phyloP scores from a whole-genome alignment of 1,140 invertebrate genomes.

The Sitophilus oryzae region DNA sequence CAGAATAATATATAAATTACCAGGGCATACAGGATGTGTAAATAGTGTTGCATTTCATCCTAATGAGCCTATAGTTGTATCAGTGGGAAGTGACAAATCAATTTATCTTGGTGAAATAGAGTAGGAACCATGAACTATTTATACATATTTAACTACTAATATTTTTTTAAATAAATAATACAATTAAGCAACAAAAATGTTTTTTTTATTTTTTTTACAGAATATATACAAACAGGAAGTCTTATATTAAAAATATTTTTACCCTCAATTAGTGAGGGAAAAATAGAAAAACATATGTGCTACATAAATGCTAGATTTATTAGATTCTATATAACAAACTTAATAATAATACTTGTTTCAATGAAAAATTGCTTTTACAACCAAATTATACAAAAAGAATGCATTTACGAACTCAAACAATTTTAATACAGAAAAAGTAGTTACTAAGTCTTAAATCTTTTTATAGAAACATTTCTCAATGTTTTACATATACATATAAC shows the following conservation, averaged over 20 bases:
- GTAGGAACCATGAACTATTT: conserved; percentile 15
- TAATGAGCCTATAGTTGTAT: conserved; percentile 88
- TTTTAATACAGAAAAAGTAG: too few relatives aligned
- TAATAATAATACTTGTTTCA: too few relatives aligned
- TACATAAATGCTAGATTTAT: conserved; percentile 19
- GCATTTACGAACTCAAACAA: too few relatives aligned
- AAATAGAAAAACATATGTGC: conserved; percentile 3
- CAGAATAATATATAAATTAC: conserved; percentile 91
- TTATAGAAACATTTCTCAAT: too few relatives aligned
- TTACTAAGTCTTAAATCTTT: too few relatives aligned
- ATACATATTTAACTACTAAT: too few relatives aligned
- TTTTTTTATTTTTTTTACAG: conserved; percentile 8
- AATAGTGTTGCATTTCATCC: conserved; percentile 97
- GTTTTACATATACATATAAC: too few relatives aligned
- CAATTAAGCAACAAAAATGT: conserved; percentile 14
- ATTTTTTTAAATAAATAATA: neutral
- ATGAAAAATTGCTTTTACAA: neutral
- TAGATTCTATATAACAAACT: conserved; percentile 3
- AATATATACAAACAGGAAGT: conserved; percentile 14
- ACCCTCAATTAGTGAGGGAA: neutral
- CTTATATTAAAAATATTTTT: conserved; percentile 7
- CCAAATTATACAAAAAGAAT: neutral
- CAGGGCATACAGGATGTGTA: conserved; percentile 96
- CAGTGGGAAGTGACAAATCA: conserved; percentile 92
- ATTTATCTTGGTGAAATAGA: conserved; percentile 95